A percentile compares a stretch with the other conserved stretches of the same genome.
phyloP scores from a whole-genome alignment of 2,113 vertebrate genomes.

The Propithecus coquereli region DNA sequence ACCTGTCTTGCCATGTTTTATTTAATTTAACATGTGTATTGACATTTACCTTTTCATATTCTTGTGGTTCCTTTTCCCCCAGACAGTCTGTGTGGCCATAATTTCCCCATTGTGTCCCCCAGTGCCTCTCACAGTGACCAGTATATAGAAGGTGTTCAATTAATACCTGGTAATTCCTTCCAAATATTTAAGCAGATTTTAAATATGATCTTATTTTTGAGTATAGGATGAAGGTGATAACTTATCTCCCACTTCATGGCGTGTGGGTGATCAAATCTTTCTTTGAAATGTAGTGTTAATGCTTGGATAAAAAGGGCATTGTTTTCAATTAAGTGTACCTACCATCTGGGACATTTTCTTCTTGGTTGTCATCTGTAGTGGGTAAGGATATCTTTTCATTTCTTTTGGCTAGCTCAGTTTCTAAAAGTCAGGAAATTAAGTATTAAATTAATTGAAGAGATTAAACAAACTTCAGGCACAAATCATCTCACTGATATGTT shows the following conservation, averaged over 20 bases:
- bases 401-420: background rate
- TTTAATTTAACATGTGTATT: background rate
- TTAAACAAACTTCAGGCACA: background rate
- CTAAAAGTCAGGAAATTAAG: slow-evolving; percentile 36
- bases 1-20: background rate
- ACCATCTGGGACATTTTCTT: background rate
- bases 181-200: background rate
- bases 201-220: slow-evolving; percentile 22
- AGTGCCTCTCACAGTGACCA: background rate
- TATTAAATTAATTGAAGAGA: slow-evolving; percentile 19
- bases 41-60: background rate
- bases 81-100: background rate
- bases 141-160: background rate
- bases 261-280: background rate
- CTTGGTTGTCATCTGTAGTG: background rate
- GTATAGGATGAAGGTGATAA: background rate
- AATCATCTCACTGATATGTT: background rate
- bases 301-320: background rate
- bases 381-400: background rate
- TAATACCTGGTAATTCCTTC: background rate
- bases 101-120: background rate
- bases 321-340: background rate
- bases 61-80: background rate
- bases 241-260: background rate
- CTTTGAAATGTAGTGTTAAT: background rate